Evolutionary conservation across 2,113 vertebrate species (phyloP), one percentile per base, ranked within the genome.

Genomic region (Tichodroma muraria): DNA sequence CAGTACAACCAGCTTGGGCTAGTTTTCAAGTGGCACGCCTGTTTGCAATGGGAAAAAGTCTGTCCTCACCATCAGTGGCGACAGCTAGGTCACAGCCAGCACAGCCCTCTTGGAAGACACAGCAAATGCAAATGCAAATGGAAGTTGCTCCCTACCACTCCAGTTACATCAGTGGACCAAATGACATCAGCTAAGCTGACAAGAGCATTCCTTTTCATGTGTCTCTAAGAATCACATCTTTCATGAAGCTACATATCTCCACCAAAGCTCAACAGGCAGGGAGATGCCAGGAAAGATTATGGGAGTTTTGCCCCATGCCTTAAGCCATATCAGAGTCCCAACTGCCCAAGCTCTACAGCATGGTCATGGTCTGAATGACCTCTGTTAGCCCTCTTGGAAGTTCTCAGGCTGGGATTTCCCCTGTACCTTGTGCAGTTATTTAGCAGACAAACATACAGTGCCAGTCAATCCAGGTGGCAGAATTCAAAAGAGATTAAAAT

Each of bases 401-500:
- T 90, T 79, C 80, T 52, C 23, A 84, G 72, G 49, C 80, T 86
- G 47, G 37, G 82, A 95, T 84, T 95, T 95, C 53, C 86, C 78
- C 65, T 84, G 28, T 11, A 79, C n/a, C 44, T 60, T 69, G 31
- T 52, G 53, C 38, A 84, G 45, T 47, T 75, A 77, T 83, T 80
- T 71, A 71, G 18, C 35, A 90, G 35, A 69, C 16, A 85, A 85
- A 73, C 64, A 66, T 4, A 71, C 8, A 45, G 15, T 44, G 53
- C 45, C 49, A 68, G 57, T 87, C 70, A 82, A 84, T 52, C 53
- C 73, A 81, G 50, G 82, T 28, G 53, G 45, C 37, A 92, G 66
- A 92, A 89, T 72, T 76, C 28, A 54, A 57, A 75, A 57, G 33
- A 71, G 14, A 61, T 7, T 49, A 35, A 91, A 90, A 89, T 72